Percentiles rank a stretch among this genome's conserved stretches.
phyloP scores from a whole-genome alignment of 2,113 vertebrate genomes.

The Rhea americana region DNA sequence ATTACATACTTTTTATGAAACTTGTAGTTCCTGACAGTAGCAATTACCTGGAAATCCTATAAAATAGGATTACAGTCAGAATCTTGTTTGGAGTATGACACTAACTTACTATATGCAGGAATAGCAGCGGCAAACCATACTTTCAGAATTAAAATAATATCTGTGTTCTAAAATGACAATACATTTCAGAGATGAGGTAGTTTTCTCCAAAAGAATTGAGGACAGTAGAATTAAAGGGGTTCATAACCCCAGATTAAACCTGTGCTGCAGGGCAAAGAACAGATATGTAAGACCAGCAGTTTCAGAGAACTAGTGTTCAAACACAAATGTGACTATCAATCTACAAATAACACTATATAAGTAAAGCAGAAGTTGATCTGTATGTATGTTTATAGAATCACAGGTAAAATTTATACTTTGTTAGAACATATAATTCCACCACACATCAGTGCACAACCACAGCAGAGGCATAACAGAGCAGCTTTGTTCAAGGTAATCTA shows the following conservation, averaged over 20 bases:
- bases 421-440: neutral
- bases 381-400: neutral
- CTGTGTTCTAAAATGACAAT: neutral
- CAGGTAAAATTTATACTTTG: neutral
- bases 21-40: neutral
- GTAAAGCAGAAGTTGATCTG: neutral
- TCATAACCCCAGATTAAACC: neutral
- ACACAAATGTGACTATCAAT: rapidly evolving
- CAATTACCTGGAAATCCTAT: neutral
- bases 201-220: neutral
- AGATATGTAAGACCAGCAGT: neutral
- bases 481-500: rapidly evolving
- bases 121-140: neutral
- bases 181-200: neutral
- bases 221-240: neutral
- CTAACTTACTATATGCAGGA: neutral
- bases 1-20: neutral
- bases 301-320: neutral
- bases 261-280: neutral
- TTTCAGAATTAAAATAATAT: neutral
- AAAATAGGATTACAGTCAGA: neutral
- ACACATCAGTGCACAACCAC: neutral
- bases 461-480: neutral
- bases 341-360: neutral
- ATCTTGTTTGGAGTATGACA: neutral